These are phyloP conservation scores for Gobio gobio DNA, from an alignment of 2,113 vertebrate genomes.

Conservation along the genomic window DNA sequence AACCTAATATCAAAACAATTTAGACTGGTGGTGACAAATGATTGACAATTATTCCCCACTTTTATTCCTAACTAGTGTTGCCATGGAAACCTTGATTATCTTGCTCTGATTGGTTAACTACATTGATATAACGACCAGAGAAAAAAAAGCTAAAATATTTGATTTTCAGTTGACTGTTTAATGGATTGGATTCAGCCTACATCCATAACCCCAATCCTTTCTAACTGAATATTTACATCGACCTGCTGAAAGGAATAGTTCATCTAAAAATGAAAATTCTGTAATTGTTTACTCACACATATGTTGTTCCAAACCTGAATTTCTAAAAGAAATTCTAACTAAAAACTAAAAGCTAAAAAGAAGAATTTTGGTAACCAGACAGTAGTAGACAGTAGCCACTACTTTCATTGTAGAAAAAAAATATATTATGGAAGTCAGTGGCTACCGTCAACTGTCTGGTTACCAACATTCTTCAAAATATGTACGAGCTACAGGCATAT, in stretches of 20 bases:
- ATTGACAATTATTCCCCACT: slow-evolving; percentile 45
- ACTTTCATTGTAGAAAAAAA: no score
- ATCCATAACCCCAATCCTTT: background rate
- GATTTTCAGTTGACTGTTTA: background rate
- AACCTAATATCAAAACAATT: slow-evolving; percentile 55
- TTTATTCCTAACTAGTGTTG: slow-evolving; percentile 45
- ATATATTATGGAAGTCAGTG: no score
- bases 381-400: no score
- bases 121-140: background rate
- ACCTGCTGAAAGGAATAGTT: background rate
- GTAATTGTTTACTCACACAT: no score
- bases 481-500: no score
- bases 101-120: slow-evolving; percentile 50
- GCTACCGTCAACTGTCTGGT: no score
- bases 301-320: no score
- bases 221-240: background rate
- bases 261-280: no score
- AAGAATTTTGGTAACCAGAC: no score
- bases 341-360: no score
- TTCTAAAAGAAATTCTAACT: no score
- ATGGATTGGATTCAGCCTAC: background rate
- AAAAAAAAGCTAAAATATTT: background rate
- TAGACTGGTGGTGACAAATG: slow-evolving; percentile 57
- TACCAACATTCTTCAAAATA: no score
- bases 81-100: slow-evolving; percentile 49